These are phyloP conservation scores for Solenodon paradoxus DNA, from an alignment of 2,113 vertebrate genomes.

Conservation along the genomic window DNA sequence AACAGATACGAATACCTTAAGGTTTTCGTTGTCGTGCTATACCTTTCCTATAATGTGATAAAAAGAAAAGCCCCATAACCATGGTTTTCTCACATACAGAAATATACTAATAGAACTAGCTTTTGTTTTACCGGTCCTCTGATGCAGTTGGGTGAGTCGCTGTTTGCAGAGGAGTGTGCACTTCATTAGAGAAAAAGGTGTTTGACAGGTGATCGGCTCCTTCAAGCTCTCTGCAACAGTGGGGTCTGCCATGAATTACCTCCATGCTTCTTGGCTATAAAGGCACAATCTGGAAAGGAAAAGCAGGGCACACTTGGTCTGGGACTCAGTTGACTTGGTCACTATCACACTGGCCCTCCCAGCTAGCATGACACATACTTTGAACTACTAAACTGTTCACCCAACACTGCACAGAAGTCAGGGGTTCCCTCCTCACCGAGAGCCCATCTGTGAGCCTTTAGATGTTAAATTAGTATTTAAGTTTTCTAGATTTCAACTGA, in stretches of 20 bases:
- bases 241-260: constrained; percentile 46
- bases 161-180: constrained; percentile 69
- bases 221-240: constrained; percentile 63
- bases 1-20: not conserved
- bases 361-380: not conserved
- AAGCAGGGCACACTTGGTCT: not conserved
- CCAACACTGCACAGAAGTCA: not conserved
- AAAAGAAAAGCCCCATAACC: not conserved
- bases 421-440: not conserved
- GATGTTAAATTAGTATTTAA: not conserved
- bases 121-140: constrained; percentile 74
- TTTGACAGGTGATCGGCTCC: constrained; percentile 56
- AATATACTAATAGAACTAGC: not conserved
- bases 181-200: constrained; percentile 57
- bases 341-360: not conserved
- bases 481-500: not conserved
- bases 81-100: not conserved
- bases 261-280: constrained; percentile 63
- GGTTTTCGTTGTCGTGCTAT: not conserved
- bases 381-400: not conserved
- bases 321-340: not conserved
- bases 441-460: not conserved
- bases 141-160: constrained; percentile 55
- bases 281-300: constrained; percentile 24
- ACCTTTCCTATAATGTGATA: not conserved